phyloP scores from a whole-genome alignment of 2,888 invertebrate genomes.

The Mythimna impura region DNA sequence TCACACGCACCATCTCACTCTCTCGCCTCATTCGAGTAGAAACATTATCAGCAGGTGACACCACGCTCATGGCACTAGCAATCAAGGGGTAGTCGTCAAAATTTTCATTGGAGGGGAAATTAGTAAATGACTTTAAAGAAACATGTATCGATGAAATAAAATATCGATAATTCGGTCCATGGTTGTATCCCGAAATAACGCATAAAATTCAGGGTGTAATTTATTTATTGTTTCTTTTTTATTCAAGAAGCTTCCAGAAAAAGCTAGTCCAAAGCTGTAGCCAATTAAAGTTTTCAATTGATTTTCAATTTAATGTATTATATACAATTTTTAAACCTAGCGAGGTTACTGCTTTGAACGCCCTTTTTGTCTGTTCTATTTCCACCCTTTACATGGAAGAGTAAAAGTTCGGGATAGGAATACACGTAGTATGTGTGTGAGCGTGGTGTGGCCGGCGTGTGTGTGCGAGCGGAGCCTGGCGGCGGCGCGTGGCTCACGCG shows the following conservation, averaged over 20 bases:
- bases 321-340: too few species aligned
- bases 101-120: not conserved
- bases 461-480: conserved; percentile 58
- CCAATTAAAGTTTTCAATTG: not conserved
- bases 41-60: conserved; percentile 72
- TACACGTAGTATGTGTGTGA: not conserved
- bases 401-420: conserved; percentile 25
- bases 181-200: conserved; percentile 20
- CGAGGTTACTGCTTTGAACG: not conserved
- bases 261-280: not conserved
- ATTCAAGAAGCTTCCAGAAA: not conserved
- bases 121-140: not conserved
- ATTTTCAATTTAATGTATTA: too few species aligned
- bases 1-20: conserved; percentile 89
- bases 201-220: not conserved
- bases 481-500: conserved; percentile 73
- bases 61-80: conserved; percentile 67
- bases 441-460: conserved; percentile 35
- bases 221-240: not conserved
- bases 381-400: not conserved
- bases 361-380: not conserved
- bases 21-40: conserved; percentile 86
- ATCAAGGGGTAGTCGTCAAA: not conserved
- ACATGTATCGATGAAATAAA: not conserved
- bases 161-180: conserved; percentile 11